These are phyloP conservation scores for Drosophila littoralis DNA, from an alignment of 1,140 invertebrate genomes.

Conservation along the genomic window DNA sequence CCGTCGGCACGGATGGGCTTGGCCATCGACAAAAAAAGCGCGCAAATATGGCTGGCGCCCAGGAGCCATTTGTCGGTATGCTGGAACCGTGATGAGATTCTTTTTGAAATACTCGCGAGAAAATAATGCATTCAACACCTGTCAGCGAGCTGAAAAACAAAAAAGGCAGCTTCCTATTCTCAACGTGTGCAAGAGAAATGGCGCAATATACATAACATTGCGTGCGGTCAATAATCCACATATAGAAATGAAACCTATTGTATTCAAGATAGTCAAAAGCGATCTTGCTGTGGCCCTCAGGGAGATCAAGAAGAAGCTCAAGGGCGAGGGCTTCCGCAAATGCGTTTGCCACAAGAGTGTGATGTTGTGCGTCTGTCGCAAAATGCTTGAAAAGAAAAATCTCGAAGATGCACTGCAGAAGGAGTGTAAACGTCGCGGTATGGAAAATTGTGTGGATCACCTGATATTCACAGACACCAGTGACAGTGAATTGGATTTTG, in stretches of 20 bases:
- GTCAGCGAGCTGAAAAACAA: not conserved
- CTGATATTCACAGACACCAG: constrained; percentile 73
- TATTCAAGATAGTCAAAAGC: constrained; percentile 74
- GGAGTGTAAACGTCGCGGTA: constrained; percentile 46
- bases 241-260: constrained; percentile 62
- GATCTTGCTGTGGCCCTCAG: constrained; percentile 47
- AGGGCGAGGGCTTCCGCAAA: constrained; percentile 64
- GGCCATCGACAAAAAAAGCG: constrained; percentile 48
- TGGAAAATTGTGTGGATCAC: constrained; percentile 46
- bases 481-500: constrained; percentile 72
- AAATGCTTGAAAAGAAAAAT: constrained; percentile 49
- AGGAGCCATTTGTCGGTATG: constrained; percentile 61
- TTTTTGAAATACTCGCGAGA: constrained; percentile 50
- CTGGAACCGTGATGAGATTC: constrained; percentile 67
- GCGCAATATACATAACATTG: constrained; percentile 67
- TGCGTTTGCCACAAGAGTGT: constrained; percentile 70
- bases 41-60: constrained; percentile 68
- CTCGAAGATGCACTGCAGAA: constrained; percentile 46
- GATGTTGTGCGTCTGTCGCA: constrained; percentile 66
- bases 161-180: constrained; percentile 48
- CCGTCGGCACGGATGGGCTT: constrained; percentile 71
- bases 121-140: constrained; percentile 26
- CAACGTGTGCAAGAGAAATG: constrained; percentile 68
- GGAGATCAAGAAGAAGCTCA: constrained; percentile 56
- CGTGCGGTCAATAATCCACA: constrained; percentile 34